Base-by-base conservation (phyloP, 2,888 invertebrate genomes). In the Smittia aterrima region DNA sequence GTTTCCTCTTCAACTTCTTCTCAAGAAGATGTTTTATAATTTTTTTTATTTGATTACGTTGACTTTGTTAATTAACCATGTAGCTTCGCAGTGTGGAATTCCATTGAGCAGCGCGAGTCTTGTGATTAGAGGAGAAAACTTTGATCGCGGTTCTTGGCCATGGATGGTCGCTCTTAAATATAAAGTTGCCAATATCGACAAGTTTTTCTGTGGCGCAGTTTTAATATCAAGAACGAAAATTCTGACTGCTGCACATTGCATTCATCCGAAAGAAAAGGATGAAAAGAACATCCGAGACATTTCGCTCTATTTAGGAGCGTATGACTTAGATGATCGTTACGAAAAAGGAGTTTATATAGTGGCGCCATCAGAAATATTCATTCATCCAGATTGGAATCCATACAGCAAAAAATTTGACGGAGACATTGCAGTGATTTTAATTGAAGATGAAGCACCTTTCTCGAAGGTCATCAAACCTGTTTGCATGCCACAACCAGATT, bases 331-430 rank as follows among this genome's bases (percentile, higher is more conserved):
- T 11, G 11, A 47, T 47, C 2, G 3, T 6, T 9, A 16, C 11
- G n/a, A 47, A n/a, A n/a, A 13, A 6, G 53, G 53, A 47, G n/a
- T n/a, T 13, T 13, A 16, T 11, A 7, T 18, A 4, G n/a, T 4
- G 18, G 6, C 18, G 53, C 53, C 53, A 2, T 47, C 53, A 2
- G 53, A 47, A 47, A 7, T 47, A n/a, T 6, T 47, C 11, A 47
- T 47, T 47, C 53, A 47, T n/a, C 53, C 53, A 4, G 53, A 47
- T 9, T 47, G 53, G 53, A 47, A 47, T n/a, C 53, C 53, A 47
- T 9, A 47, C 11, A 11, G 3, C n/a, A 13, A 4, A 7, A 4
- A 11, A 47, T 47, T 6, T n/a, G 53, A 47, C n/a, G 53, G 4
- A 2, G 53, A 47, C 53, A 47, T 47, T 47, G 53, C 53, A 6